A percentile compares a stretch with the other conserved stretches of the same genome.
Evolutionary conservation across 2,888 invertebrate species (phyloP).

Genomic region (Bellardia pandia): DNA sequence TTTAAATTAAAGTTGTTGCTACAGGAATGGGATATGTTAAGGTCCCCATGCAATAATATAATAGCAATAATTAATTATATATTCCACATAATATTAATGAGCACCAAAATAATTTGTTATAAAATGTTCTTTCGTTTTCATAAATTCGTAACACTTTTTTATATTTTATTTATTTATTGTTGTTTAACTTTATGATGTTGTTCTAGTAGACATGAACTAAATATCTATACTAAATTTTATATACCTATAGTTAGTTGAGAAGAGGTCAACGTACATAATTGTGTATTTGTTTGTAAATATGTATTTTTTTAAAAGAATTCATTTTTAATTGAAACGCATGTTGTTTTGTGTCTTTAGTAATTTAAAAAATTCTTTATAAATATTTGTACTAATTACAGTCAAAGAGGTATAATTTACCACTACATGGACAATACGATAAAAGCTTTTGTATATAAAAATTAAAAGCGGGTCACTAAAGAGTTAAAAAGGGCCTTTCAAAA

Average conservation of each 20-base stretch:
- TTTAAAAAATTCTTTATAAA: background rate
- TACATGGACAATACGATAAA: no score
- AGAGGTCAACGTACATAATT: slow-evolving; percentile 16
- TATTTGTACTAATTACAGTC: slow-evolving; percentile 14
- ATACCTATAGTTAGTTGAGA: background rate
- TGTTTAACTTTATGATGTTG: background rate
- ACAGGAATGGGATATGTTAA: no score
- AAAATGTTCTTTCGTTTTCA: no score
- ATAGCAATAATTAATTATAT: no score
- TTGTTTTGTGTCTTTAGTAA: slow-evolving; percentile 5
- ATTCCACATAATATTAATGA: no score
- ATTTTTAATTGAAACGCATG: slow-evolving; percentile 20
- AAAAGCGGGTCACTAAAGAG: no score
- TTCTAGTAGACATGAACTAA: background rate
- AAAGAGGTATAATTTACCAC: background rate
- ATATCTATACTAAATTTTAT: background rate
- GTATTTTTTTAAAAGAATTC: background rate
- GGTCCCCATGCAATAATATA: no score
- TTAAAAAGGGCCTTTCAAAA: no score
- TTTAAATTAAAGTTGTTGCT: no score
- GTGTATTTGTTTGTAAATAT: background rate
- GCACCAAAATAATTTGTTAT: no score
- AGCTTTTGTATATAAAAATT: no score
- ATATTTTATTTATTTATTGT: background rate
- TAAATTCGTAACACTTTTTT: no score